Evolutionary conservation across 2,113 vertebrate species (phyloP).

Genomic region (Vireo altiloquus): DNA sequence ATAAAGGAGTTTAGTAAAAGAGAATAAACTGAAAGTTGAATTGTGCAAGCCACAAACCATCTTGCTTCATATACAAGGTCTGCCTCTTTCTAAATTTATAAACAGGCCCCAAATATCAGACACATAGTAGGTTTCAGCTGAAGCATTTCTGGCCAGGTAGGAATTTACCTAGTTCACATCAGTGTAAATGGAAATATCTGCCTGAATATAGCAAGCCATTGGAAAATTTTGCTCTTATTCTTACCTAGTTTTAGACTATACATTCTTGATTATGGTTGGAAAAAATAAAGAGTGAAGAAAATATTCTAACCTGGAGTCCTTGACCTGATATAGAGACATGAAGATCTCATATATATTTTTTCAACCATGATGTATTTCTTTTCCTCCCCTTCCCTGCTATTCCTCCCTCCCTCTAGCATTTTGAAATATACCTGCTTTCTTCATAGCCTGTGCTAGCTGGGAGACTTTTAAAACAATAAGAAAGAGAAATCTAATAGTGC

Average conservation of each 20-base stretch:
- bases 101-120: background rate
- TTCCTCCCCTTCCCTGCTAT: fast-evolving
- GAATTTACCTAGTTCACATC: background rate
- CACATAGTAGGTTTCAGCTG: background rate
- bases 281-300: background rate
- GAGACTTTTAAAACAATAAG: background rate
- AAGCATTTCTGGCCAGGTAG: background rate
- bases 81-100: background rate
- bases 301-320: background rate
- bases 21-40: background rate
- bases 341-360: background rate
- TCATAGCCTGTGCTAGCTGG: background rate
- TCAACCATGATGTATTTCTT: background rate
- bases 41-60: background rate
- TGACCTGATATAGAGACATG: background rate
- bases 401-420: background rate
- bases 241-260: background rate
- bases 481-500: background rate
- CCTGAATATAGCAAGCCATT: background rate
- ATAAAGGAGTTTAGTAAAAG: background rate
- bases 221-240: background rate
- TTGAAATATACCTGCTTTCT: background rate
- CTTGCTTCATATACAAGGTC: background rate
- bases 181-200: background rate
- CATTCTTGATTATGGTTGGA: background rate